Evolutionary conservation across 2,888 invertebrate genomes (phyloP), one percentile per base, ranked within the genome.

Genomic region (Clistopyga incitator): DNA sequence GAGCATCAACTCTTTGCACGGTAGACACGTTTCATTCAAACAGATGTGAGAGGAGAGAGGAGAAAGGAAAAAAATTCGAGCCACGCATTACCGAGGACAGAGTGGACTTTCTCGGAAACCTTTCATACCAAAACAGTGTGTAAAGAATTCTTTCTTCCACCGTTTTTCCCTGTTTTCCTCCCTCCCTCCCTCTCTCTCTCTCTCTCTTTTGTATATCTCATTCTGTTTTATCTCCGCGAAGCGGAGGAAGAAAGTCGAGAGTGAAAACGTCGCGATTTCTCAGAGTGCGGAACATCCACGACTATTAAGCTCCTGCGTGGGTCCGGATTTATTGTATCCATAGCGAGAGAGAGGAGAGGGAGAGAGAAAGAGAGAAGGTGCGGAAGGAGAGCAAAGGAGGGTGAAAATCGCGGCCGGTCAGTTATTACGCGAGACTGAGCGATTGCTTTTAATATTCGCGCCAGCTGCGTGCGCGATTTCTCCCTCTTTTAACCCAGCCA

Each of bases 361-460:
- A 47, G 15, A n/a, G 3, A 56, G 45, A 29, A 54, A 56, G 23
- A 38, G 6, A 65, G 15, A 10, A 23, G 29, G 29, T 23, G 61
- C 52, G 78, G 52, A 82, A 67, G 84, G 82, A 82, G 80, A 64
- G 70, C 50, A 59, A 74, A 38, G 75, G 68, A 75, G 78, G 78
- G 82, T 74, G 50, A 70, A 83, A 88, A 90, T 88, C 88, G 86
- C 88, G 86, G 86, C 84, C 86, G 91, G 90, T 90, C 90, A 91
- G 91, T 90, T 91, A 91, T 90, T 90, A 89, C 88, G 85, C 86
- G 85, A 82, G 86, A 87, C 90, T 91, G 91, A 91, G 89, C 90
- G 91, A 91, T 91, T 88, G 91, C 90, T 90, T 91, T 91, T 91
- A 91, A 91, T 91, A 91, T 91, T 90, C 89, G 90, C 89, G 84